Conservation (phyloP, 2,797 vertebrate species). For the Molossus molossus region DNA sequence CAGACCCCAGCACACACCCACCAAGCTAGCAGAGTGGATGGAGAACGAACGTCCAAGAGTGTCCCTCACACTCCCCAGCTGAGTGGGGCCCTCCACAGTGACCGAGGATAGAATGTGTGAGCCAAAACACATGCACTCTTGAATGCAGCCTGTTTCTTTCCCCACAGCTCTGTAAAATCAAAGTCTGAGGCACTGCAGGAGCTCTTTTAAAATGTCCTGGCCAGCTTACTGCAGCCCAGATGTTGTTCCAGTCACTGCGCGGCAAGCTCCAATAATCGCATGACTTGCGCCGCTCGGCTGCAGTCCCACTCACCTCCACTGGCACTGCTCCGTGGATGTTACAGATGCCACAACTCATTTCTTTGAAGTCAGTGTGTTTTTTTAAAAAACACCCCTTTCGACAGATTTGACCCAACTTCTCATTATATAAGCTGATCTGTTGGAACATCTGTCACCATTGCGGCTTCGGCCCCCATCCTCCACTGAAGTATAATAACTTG, state of each 20-base stretch:
- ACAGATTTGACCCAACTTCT: constrained; percentile 89
- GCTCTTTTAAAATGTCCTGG: constrained; percentile 90
- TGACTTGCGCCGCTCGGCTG: constrained; percentile 84
- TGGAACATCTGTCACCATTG: constrained; percentile 88
- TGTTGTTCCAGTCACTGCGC: constrained; percentile 88
- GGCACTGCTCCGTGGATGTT: constrained; percentile 89
- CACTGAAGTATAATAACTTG: constrained; percentile 80
- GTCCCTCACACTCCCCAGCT: constrained; percentile 60
- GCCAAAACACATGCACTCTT: constrained; percentile 88
- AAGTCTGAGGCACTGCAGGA: constrained; percentile 90
- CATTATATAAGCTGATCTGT: constrained; percentile 88
- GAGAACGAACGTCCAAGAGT: not conserved
- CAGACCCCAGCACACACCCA: not conserved
- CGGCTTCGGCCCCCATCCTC: constrained; percentile 85
- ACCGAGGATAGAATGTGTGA: constrained; percentile 83
- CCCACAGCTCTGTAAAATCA: constrained; percentile 90
- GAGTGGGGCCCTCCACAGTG: constrained; percentile 81
- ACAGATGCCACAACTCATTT: constrained; percentile 91
- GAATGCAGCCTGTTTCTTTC: constrained; percentile 87
- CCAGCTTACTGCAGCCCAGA: constrained; percentile 90
- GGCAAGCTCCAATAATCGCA: constrained; percentile 86
- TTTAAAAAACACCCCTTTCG: constrained; percentile 86
- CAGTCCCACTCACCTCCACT: constrained; percentile 86
- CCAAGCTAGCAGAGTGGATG: not conserved
- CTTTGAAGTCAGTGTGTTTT: constrained; percentile 91